Percentiles rank a stretch among this genome's conserved stretches.
Conservation (phyloP, 2,113 vertebrate genomes). For the Nipponia nippon region DNA sequence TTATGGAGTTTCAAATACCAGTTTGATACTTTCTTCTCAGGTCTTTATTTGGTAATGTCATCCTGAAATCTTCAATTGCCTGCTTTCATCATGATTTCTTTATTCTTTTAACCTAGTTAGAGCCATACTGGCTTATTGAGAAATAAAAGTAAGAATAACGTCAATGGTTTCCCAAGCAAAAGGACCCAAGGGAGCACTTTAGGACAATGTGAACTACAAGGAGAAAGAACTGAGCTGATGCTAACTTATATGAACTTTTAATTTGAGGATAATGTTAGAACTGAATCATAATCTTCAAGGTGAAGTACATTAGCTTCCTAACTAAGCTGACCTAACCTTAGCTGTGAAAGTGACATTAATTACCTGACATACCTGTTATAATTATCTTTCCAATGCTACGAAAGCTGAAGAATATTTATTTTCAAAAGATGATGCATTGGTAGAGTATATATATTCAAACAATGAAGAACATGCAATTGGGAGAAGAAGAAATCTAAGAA, state of each 20-base stretch:
- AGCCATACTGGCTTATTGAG: constrained; percentile 25
- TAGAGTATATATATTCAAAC: not conserved
- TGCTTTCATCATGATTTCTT: not conserved
- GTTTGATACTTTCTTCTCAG: not conserved
- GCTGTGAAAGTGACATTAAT: constrained; percentile 64
- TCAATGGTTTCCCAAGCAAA: constrained; percentile 52
- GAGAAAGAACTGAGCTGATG: constrained; percentile 41
- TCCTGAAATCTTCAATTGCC: not conserved
- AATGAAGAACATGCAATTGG: not conserved
- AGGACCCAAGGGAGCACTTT: constrained; percentile 54
- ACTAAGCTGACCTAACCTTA: constrained; percentile 64
- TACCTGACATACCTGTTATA: constrained; percentile 10
- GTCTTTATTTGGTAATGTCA: not conserved
- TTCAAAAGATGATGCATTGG: not conserved
- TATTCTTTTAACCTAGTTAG: constrained; percentile 50
- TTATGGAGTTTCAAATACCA: not conserved
- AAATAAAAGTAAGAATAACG: constrained; percentile 54
- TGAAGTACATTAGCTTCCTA: constrained; percentile 54
- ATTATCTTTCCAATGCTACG: not conserved
- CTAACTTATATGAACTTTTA: constrained; percentile 69
- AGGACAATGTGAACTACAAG: constrained; percentile 45
- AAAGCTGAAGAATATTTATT: constrained; percentile 7
- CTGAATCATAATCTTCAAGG: constrained; percentile 67
- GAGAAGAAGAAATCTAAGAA: not conserved
- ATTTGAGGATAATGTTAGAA: constrained; percentile 70